Base-by-base conservation (phyloP, 2,113 vertebrate species). In the Irena cyanogastra region DNA sequence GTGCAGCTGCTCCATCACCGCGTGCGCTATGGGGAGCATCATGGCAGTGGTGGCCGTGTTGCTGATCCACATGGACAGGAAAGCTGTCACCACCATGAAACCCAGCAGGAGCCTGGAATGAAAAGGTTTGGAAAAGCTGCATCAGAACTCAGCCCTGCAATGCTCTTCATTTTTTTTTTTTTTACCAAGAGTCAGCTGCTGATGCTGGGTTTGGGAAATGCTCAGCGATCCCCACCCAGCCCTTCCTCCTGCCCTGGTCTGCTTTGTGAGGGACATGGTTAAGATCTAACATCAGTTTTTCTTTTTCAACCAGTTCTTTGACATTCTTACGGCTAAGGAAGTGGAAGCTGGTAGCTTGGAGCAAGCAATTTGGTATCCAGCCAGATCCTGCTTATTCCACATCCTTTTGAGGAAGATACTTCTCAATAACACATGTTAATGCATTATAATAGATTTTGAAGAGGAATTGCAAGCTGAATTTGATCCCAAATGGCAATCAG, bases 41-140 rank as follows among this genome's bases (percentile, higher is more conserved):
- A 99, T 99, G 97, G 99, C 99, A 0, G 99, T 98, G 68, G 99
- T 99, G 95, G 99, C 99, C 0, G 99, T 99, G 95, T 99, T 99
- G 97, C 99, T 99, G 97, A 99, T 99, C 99, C 99, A 99, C 99
- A 99, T 99, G 10, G 99, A 99, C 86, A 99, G 98, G 97, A 99
- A 99, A 35, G 99, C 97, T 0, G 99, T 99, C 88, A 99, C 98
- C 0, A 59, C 3, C 99, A 99, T 99, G 98, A 99, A 99, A 16
- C 99, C 99, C 81, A 99, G 96, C 97, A 99, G 97, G 37, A 99
- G 97, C 11, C 99, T 99, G 87, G 7, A 69, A 35, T 4, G 56
- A 71, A 37, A 35, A 69, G n/a, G 54, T 56, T 80, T 57, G 80
- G 35, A 17, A 56, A 42, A 33, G 33, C 28, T 21, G 7, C 11